Evolutionary conservation across 1,140 invertebrate genomes (phyloP).

Genomic region (Ericerus pela): DNA sequence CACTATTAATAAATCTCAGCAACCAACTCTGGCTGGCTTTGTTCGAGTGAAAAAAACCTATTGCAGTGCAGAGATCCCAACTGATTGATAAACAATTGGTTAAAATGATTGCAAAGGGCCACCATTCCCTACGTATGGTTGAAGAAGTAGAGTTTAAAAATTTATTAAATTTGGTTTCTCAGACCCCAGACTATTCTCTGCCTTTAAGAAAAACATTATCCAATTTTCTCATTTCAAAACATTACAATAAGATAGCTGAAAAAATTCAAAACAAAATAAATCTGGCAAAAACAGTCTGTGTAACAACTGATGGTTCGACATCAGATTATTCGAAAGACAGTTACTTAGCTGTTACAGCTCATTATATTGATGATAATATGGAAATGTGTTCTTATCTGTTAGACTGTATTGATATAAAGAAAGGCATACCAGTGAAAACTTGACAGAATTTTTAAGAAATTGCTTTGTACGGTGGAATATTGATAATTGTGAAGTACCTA

Average conservation of each 20-base stretch:
- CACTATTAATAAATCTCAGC: too few species aligned
- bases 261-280: conserved; percentile 17
- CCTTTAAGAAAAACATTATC: conserved; percentile 22
- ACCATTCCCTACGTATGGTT: conserved; percentile 22
- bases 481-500: too few species aligned
- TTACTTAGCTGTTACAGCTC: conserved; percentile 21
- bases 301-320: conserved; percentile 23
- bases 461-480: conserved; percentile 6
- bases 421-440: conserved; percentile 16
- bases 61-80: too few species aligned
- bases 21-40: too few species aligned
- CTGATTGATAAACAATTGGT: too few species aligned
- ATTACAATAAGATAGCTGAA: conserved; percentile 18
- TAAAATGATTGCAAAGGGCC: too few species aligned
- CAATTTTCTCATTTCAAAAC: conserved; percentile 18
- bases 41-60: too few species aligned
- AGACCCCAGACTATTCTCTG: conserved; percentile 21
- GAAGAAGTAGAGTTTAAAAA: conserved; percentile 22
- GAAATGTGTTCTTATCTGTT: conserved; percentile 14
- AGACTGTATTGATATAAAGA: conserved; percentile 17
- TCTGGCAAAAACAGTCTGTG: conserved; percentile 16
- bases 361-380: conserved; percentile 21
- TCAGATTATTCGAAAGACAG: conserved; percentile 17
- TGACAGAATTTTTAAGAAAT: not conserved
- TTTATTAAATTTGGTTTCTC: conserved; percentile 19